These are phyloP conservation scores for Centropyge bicolor DNA, from an alignment of 2,797 vertebrate species.

Conservation along the genomic window DNA sequence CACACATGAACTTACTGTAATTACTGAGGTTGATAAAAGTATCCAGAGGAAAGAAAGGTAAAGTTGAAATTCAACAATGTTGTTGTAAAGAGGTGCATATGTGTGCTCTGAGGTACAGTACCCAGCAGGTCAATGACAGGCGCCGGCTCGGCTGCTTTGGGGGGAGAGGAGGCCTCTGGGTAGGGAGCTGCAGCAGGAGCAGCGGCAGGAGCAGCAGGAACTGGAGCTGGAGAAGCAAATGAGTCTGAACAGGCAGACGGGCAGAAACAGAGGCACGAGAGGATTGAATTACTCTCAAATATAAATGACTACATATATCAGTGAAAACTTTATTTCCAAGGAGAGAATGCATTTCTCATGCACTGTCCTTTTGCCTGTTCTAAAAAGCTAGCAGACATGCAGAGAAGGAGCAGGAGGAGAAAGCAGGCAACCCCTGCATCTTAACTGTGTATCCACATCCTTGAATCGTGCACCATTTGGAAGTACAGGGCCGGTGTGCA, in stretches of 20 bases:
- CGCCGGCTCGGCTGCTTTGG: slow-evolving; percentile 90
- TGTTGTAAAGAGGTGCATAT: background rate
- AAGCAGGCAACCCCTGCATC: slow-evolving; percentile 62
- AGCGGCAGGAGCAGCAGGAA: slow-evolving; percentile 80
- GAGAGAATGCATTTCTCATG: slow-evolving; percentile 23
- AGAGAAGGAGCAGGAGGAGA: slow-evolving; percentile 39
- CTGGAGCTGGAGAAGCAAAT: slow-evolving; percentile 83
- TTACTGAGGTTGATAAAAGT: background rate
- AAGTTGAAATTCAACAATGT: background rate
- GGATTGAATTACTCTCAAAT: slow-evolving; percentile 22
- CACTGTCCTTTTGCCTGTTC: slow-evolving; percentile 15
- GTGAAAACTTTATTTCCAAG: slow-evolving; percentile 7
- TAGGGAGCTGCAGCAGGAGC: slow-evolving; percentile 79
- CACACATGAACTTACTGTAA: slow-evolving; percentile 15
- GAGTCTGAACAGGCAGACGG: slow-evolving; percentile 85
- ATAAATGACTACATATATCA: slow-evolving; percentile 13
- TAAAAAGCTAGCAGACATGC: slow-evolving; percentile 53
- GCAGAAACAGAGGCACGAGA: slow-evolving; percentile 28
- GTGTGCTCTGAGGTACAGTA: slow-evolving; percentile 71
- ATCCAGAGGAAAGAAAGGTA: background rate
- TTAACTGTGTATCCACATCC: slow-evolving; percentile 64
- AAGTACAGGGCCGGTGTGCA: slow-evolving; percentile 49
- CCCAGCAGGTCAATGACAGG: slow-evolving; percentile 97
- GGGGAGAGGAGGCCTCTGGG: slow-evolving; percentile 89
- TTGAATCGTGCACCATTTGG: slow-evolving; percentile 57